Base-by-base conservation (phyloP, 2,113 vertebrate genomes). In the Dipodomys spectabilis region DNA sequence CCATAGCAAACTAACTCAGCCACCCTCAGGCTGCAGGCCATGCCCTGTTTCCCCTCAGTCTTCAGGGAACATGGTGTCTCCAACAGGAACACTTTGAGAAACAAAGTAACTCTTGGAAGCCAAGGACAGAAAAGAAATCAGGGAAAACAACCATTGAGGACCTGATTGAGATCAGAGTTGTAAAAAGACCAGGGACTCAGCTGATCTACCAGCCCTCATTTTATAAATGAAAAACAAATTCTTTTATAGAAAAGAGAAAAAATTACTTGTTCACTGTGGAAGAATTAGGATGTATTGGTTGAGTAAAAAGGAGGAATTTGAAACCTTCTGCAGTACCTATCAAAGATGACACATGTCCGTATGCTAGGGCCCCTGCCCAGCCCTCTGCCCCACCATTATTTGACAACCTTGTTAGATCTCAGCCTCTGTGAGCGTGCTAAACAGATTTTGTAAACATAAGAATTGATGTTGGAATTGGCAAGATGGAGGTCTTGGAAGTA, bases 111-210 rank as follows among this genome's bases (percentile, higher is more conserved):
- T 85, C 69, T 74, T 1, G 1, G 67, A 88, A 88, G 83, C 75
- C 64, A 82, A 92, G 60, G 18, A 74, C 62, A 72, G 82, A 84
- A 78, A 79, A 69, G 30, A n/a, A 82, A 62, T n/a, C 35, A 69
- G 45, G 30, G 39, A 25, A 73, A 72, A 87, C 28, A 88, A 35
- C 3, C 45, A 44, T 68, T 35, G 60, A 60, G 18, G 78, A 71
- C 68, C 5, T 2, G 20, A 53, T 9, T 39, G 88, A 86, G 32
- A 35, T 84, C 30, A 30, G 9, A 74, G 73, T 83, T 11, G 87
- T 82, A 80, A 7, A 73, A 1, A 25, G 25, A 39, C 32, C 72
- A 77, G 35, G 49, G 15, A 79, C 28, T 68, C 72, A 60, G 22
- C 32, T 82, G 9, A 68, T 72, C 73, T 12, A 80, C n/a, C 85